Conservation (phyloP, 2,113 vertebrate genomes). For the Lepus europaeus region DNA sequence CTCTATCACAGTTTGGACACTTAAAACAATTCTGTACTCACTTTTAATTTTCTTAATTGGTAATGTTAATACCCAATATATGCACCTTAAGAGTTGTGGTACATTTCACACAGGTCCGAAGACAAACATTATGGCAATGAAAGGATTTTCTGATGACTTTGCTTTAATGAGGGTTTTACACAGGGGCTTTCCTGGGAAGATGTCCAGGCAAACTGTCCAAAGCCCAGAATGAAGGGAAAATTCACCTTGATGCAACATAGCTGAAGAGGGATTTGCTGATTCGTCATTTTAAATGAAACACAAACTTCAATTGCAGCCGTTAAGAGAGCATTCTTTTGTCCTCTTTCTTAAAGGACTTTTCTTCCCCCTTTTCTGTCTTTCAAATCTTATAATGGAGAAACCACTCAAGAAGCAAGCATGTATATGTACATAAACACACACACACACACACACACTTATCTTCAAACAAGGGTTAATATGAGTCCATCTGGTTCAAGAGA, state of each 20-base stretch:
- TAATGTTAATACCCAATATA: slow-evolving; percentile 33
- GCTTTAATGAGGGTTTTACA: slow-evolving; percentile 53
- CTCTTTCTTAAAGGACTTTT: slow-evolving; percentile 55
- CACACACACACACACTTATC: neutral
- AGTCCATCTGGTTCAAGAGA: slow-evolving; percentile 71
- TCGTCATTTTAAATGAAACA: slow-evolving; percentile 77
- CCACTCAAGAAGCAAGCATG: slow-evolving; percentile 65
- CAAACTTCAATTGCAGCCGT: slow-evolving; percentile 70
- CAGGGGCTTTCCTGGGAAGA: slow-evolving; percentile 63
- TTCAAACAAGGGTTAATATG: slow-evolving; percentile 75
- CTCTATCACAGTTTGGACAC: neutral
- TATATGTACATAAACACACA: neutral
- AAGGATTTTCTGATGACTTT: slow-evolving; percentile 65
- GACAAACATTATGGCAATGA: slow-evolving; percentile 61
- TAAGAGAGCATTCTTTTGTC: slow-evolving; percentile 67
- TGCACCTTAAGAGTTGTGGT: slow-evolving; percentile 34
- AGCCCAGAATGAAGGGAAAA: slow-evolving; percentile 64
- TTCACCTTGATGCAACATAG: slow-evolving; percentile 7
- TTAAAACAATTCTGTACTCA: neutral
- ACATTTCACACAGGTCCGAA: slow-evolving; percentile 54
- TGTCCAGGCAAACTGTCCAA: slow-evolving; percentile 73
- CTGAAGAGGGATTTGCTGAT: slow-evolving; percentile 71
- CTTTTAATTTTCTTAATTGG: slow-evolving; percentile 58
- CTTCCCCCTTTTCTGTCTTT: neutral
- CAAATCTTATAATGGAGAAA: slow-evolving; percentile 61